These are phyloP conservation scores for Sebastes glaucus DNA, from an alignment of 2,797 vertebrate genomes.

Conservation along the genomic window DNA sequence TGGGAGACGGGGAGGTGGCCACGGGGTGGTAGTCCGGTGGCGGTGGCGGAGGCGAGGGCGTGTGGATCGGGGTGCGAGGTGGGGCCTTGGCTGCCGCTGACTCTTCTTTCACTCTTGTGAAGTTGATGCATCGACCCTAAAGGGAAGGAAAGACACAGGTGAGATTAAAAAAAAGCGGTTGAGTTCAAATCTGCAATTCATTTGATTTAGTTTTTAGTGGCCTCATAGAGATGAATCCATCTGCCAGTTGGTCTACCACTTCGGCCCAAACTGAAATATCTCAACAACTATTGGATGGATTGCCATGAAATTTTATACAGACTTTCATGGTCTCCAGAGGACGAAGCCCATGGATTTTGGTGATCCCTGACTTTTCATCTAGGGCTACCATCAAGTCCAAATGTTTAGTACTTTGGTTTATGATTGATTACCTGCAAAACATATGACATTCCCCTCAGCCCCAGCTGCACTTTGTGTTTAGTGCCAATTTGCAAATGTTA, in stretches of 20 bases:
- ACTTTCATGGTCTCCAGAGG: neutral
- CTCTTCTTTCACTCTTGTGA: slow-evolving; percentile 85
- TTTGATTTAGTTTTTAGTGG: neutral
- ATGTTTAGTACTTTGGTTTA: neutral
- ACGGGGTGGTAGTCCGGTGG: slow-evolving; percentile 51
- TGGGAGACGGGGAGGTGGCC: slow-evolving; percentile 52
- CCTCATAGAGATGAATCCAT: neutral
- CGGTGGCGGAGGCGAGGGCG: slow-evolving; percentile 63
- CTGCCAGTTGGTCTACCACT: neutral
- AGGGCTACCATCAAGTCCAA: neutral
- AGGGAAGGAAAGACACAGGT: slow-evolving; percentile 15
- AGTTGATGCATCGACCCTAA: slow-evolving; percentile 88
- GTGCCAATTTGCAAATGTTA: neutral
- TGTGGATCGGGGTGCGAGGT: slow-evolving; percentile 60
- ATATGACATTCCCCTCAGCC: neutral
- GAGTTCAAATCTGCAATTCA: neutral
- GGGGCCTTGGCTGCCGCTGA: slow-evolving; percentile 72
- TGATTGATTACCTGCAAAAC: neutral
- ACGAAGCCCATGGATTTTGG: neutral
- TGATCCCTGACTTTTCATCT: neutral
- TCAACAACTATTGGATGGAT: neutral
- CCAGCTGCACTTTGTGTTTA: neutral
- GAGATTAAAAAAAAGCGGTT: neutral
- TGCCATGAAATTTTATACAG: neutral
- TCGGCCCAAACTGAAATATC: neutral